A percentile compares a stretch with the other conserved stretches of the same genome.
Evolutionary conservation across 2,113 vertebrate species (phyloP).

Genomic region (Pandion haliaetus): DNA sequence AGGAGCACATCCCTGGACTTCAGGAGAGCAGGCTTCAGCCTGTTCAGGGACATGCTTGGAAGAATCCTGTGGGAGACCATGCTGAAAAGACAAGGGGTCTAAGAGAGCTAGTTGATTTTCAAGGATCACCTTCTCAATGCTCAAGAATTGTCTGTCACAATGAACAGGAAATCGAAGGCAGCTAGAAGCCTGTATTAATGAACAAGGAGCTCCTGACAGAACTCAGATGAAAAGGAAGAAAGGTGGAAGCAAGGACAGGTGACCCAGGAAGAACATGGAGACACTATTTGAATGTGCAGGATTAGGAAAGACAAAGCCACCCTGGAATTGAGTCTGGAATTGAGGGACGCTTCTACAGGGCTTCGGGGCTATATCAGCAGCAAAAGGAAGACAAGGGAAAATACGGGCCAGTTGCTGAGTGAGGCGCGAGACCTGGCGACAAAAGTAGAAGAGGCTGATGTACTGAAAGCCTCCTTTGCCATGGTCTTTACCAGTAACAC

Average conservation of each 20-base stretch:
- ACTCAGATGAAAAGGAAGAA: not conserved
- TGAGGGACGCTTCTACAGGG: not conserved
- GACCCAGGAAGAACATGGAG: not conserved
- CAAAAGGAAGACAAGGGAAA: not conserved
- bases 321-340: accelerated
- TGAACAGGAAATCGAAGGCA: not conserved
- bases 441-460: accelerated
- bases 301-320: not conserved
- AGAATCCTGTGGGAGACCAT: not conserved
- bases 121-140: not conserved
- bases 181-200: not conserved
- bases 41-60: not conserved
- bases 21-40: not conserved
- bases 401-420: not conserved
- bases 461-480: not conserved
- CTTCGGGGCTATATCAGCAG: not conserved
- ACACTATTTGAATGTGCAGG: not conserved
- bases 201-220: not conserved
- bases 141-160: not conserved
- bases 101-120: not conserved
- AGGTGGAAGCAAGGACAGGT: not conserved
- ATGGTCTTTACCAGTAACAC: not conserved
- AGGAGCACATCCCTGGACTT: not conserved
- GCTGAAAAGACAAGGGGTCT: not conserved
- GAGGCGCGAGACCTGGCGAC: not conserved